Evolutionary conservation across 1,140 invertebrate species (phyloP).

Genomic region (Aleiodes sp.): DNA sequence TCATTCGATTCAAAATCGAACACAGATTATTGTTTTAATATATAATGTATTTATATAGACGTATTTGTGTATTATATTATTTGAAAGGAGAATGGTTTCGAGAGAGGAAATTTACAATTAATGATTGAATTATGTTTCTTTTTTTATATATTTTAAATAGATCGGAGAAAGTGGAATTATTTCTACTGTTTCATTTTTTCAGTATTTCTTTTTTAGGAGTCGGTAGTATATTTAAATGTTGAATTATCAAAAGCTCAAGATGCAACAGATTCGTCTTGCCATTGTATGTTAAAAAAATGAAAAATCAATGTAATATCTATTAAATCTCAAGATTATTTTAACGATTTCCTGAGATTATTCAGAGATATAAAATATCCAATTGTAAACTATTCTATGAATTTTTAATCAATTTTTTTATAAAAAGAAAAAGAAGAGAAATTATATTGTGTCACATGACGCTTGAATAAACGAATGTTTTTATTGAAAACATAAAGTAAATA

Average conservation of each 20-base stretch:
- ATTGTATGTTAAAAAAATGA: not conserved
- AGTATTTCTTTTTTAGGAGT: conserved; percentile 8
- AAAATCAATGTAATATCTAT: no score
- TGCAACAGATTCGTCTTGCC: not conserved
- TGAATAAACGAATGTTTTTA: conserved; percentile 1
- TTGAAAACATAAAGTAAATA: not conserved
- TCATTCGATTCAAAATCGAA: conserved; percentile 40
- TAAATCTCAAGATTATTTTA: no score
- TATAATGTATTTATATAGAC: conserved; percentile 30
- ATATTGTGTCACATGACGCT: not conserved
- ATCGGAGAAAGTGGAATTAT: not conserved
- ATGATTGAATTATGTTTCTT: no score
- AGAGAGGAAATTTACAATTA: no score
- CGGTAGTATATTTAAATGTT: not conserved
- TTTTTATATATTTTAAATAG: conserved; percentile 14
- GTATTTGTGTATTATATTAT: conserved; percentile 42
- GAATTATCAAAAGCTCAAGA: not conserved
- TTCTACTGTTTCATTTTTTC: not conserved
- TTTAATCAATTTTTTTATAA: no score
- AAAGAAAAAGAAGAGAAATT: not conserved
- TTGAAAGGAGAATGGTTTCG: conserved; percentile 30
- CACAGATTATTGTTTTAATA: conserved; percentile 43
- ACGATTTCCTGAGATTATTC: no score
- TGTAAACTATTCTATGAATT: not conserved
- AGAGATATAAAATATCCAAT: not conserved